Conservation (phyloP, 2,888 invertebrate species). For the Macaria notata region DNA sequence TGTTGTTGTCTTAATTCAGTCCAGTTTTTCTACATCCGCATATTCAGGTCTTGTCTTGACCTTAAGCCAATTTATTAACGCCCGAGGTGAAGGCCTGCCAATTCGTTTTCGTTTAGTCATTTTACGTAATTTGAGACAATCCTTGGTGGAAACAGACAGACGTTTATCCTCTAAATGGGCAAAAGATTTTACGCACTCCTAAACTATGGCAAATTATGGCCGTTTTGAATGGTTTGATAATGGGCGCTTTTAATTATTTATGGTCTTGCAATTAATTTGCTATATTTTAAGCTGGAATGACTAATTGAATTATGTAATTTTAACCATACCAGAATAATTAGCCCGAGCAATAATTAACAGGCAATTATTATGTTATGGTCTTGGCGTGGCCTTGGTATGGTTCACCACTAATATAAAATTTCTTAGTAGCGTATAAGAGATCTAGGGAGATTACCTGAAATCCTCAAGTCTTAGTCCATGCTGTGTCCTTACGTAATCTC, state of each 20-base stretch:
- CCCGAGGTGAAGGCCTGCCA: constrained; percentile 17
- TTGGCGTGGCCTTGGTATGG: too few relatives aligned
- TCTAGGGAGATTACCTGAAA: too few relatives aligned
- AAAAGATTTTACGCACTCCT: constrained; percentile 8
- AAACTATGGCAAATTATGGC: constrained; percentile 7
- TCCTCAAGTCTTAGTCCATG: too few relatives aligned
- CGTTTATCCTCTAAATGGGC: constrained; percentile 5
- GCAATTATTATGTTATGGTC: too few relatives aligned
- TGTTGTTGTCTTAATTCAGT: not conserved
- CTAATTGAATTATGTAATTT: not conserved
- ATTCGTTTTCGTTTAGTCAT: constrained; percentile 20
- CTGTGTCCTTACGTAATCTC: too few relatives aligned
- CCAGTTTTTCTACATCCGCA: constrained; percentile 10
- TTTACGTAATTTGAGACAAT: constrained; percentile 16
- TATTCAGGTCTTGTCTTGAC: constrained; percentile 19
- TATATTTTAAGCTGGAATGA: too few relatives aligned
- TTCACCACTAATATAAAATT: too few relatives aligned
- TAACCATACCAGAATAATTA: too few relatives aligned
- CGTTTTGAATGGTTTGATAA: constrained; percentile 6
- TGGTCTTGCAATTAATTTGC: too few relatives aligned
- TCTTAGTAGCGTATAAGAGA: too few relatives aligned
- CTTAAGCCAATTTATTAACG: constrained; percentile 18
- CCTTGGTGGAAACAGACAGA: constrained; percentile 2
- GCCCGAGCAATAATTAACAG: too few relatives aligned
- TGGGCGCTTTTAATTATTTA: not conserved